These are phyloP conservation scores for Magallana ariakensis DNA, from an alignment of 1,140 invertebrate genomes.

Conservation along the genomic window DNA sequence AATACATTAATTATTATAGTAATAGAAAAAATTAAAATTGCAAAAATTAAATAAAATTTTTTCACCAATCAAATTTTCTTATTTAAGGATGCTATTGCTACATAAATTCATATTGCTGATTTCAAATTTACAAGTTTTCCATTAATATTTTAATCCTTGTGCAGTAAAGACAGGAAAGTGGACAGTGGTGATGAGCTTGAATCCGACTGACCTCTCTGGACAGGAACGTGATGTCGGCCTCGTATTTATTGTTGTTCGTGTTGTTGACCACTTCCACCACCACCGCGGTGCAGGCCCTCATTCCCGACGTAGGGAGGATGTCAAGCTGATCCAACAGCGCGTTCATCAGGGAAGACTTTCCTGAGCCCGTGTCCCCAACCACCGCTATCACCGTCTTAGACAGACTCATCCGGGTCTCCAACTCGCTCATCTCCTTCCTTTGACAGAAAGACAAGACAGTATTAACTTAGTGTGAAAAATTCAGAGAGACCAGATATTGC, in stretches of 20 bases:
- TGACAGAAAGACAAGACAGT: neutral
- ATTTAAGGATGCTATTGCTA: too few relatives aligned
- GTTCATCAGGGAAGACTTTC: slow-evolving; percentile 70
- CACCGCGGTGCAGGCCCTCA: slow-evolving; percentile 70
- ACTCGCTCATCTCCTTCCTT: slow-evolving; percentile 58
- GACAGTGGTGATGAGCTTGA: too few relatives aligned
- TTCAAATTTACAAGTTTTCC: too few relatives aligned
- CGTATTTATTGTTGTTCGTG: slow-evolving; percentile 53
- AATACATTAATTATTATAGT: too few relatives aligned
- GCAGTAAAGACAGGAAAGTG: too few relatives aligned
- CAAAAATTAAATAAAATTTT: too few relatives aligned
- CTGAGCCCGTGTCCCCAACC: slow-evolving; percentile 67
- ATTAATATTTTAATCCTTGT: too few relatives aligned
- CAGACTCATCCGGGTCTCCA: slow-evolving; percentile 54
- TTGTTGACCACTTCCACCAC: slow-evolving; percentile 67
- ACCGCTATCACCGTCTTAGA: slow-evolving; percentile 67
- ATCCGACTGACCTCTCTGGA: slow-evolving; percentile 41
- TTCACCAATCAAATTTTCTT: too few relatives aligned
- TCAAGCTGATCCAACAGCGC: slow-evolving; percentile 65
- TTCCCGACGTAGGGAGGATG: slow-evolving; percentile 68
- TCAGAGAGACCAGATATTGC: neutral
- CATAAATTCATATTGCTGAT: too few relatives aligned
- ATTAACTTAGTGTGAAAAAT: too few relatives aligned
- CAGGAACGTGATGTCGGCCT: slow-evolving; percentile 69
- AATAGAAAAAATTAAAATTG: too few relatives aligned